Percentiles rank a stretch among this genome's conserved stretches.
Evolutionary conservation across 2,888 invertebrate genomes (phyloP).

Genomic region (Thera britannica): DNA sequence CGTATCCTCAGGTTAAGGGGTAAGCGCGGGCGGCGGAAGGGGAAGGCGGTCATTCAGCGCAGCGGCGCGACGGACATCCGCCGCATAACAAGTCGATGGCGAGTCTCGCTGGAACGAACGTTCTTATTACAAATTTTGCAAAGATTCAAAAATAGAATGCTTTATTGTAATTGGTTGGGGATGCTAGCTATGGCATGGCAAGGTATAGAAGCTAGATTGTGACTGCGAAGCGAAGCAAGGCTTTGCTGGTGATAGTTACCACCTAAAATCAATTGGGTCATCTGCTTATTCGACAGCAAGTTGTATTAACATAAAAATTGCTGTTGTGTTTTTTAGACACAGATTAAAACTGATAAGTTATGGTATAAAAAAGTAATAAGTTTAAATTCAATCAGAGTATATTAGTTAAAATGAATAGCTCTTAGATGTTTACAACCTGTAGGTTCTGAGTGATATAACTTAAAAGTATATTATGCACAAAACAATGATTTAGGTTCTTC

Average conservation of each 20-base stretch:
- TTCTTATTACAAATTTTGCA: constrained; percentile 77
- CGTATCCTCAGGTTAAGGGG: constrained; percentile 47
- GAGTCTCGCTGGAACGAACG: constrained; percentile 67
- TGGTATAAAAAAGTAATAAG: too few relatives aligned
- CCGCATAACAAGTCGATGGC: constrained; percentile 85
- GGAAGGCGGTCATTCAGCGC: constrained; percentile 85
- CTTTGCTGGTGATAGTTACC: too few relatives aligned
- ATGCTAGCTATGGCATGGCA: neutral
- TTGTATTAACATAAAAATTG: too few relatives aligned
- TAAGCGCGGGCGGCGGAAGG: constrained; percentile 69
- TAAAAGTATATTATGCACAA: neutral
- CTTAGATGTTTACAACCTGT: too few relatives aligned
- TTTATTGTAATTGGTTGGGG: constrained; percentile 42
- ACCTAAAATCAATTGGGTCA: too few relatives aligned
- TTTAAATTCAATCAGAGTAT: too few relatives aligned
- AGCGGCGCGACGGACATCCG: constrained; percentile 85
- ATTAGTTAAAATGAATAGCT: too few relatives aligned
- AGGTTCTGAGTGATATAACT: neutral
- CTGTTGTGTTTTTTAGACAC: too few relatives aligned
- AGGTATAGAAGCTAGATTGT: neutral
- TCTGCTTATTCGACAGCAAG: too few relatives aligned
- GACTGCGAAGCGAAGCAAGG: too few relatives aligned
- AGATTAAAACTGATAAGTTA: too few relatives aligned
- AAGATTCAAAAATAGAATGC: constrained; percentile 65
- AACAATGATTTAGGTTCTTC: neutral